Evolutionary conservation across 2,113 vertebrate species (phyloP).

Genomic region (Spheniscus mendiculus): DNA sequence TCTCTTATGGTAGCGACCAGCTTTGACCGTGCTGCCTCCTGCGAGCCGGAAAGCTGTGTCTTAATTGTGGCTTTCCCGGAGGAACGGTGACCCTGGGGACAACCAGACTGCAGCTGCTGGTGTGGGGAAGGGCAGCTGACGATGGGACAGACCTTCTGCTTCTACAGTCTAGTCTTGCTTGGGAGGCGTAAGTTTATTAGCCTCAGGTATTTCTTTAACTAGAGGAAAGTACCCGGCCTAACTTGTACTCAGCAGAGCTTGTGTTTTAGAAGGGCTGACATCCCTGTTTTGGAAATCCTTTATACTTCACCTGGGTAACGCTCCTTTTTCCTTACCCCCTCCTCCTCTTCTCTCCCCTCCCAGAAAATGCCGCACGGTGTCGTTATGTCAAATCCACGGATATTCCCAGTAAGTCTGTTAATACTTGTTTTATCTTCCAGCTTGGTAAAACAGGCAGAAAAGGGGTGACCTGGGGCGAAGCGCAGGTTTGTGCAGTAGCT

Average conservation of each 20-base stretch:
- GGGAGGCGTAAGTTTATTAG: not conserved
- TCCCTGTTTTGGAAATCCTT: not conserved
- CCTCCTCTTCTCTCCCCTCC: not conserved
- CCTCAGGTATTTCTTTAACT: not conserved
- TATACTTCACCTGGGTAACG: not conserved
- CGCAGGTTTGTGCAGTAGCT: not conserved
- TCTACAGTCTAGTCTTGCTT: not conserved
- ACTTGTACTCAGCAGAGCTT: no score
- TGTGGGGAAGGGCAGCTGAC: not conserved
- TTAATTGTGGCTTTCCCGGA: not conserved
- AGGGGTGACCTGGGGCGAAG: not conserved
- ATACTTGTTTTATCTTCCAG: not conserved
- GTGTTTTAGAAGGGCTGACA: rapidly evolving
- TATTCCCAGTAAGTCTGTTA: slow-evolving; percentile 42
- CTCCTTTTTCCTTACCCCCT: not conserved
- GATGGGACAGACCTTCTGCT: not conserved
- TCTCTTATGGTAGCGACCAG: no score
- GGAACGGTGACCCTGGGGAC: not conserved
- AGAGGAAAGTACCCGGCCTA: rapidly evolving
- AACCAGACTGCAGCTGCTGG: not conserved
- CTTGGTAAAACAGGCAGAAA: not conserved
- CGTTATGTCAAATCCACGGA: not conserved
- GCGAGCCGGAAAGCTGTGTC: not conserved
- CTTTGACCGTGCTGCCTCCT: not conserved
- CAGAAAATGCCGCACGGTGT: not conserved